Percentiles rank a stretch among this genome's conserved stretches.
These are phyloP conservation scores for Grammomys surdaster DNA, from an alignment of 2,113 vertebrate genomes.

Conservation along the genomic window DNA sequence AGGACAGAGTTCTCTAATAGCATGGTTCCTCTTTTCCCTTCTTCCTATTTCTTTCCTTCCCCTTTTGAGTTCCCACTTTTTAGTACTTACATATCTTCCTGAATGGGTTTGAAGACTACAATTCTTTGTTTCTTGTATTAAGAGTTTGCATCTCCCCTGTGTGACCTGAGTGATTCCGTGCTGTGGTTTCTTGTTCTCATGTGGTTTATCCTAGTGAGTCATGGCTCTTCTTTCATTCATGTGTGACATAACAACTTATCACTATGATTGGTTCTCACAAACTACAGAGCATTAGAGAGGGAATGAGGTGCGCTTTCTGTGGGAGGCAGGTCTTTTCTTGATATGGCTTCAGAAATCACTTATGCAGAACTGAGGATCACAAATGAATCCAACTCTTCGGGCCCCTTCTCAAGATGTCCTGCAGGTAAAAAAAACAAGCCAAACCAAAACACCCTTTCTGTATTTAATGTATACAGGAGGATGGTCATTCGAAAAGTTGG, in stretches of 20 bases:
- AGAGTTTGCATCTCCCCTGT: neutral
- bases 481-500: neutral
- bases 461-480: neutral
- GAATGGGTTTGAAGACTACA: neutral
- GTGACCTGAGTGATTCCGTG: neutral
- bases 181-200: neutral
- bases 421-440: slow-evolving; percentile 61
- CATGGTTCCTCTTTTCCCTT: slow-evolving; percentile 58
- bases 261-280: neutral
- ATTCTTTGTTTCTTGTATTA: neutral
- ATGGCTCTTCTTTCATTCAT: neutral
- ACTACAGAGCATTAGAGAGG: neutral
- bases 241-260: neutral
- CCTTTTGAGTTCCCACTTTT: neutral
- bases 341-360: slow-evolving; percentile 71
- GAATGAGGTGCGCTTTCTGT: neutral
- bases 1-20: neutral
- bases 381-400: neutral
- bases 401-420: neutral
- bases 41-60: slow-evolving; percentile 23
- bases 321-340: neutral
- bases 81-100: neutral
- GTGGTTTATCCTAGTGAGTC: neutral
- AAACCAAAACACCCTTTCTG: neutral
- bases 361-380: slow-evolving; percentile 68